These are phyloP conservation scores for Oreochromis tanganicae DNA, from an alignment of 2,113 vertebrate species.

Conservation along the genomic window DNA sequence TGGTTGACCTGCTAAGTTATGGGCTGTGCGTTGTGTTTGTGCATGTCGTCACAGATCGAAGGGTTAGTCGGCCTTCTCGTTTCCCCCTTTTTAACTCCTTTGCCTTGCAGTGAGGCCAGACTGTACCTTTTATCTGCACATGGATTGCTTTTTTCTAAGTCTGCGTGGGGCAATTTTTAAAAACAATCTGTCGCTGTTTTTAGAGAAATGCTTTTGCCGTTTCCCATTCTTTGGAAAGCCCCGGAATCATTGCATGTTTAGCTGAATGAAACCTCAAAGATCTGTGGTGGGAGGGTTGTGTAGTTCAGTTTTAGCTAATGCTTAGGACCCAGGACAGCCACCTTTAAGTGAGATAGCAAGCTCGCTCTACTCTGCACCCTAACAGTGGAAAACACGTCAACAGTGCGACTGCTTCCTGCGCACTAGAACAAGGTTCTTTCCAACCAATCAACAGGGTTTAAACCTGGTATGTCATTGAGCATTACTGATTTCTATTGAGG, in stretches of 20 bases:
- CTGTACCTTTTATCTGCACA: constrained; percentile 60
- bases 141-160: constrained; percentile 53
- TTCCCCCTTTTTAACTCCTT: constrained; percentile 37
- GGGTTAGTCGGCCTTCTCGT: constrained; percentile 66
- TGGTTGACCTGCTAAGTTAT: constrained; percentile 50
- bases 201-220: constrained; percentile 43
- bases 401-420: constrained; percentile 49
- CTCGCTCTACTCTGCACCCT: constrained; percentile 29
- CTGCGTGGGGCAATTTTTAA: constrained; percentile 41
- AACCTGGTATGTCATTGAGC: constrained; percentile 68
- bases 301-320: constrained; percentile 55
- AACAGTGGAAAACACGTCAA: constrained; percentile 42
- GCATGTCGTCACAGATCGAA: constrained; percentile 75
- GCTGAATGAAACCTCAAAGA: constrained; percentile 67
- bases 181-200: constrained; percentile 47
- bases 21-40: constrained; percentile 66
- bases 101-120: constrained; percentile 45
- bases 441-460: constrained; percentile 61
- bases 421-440: constrained; percentile 44
- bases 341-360: constrained; percentile 28
- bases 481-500: constrained; percentile 65
- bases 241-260: constrained; percentile 66
- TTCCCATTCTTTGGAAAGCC: constrained; percentile 27
- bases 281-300: constrained; percentile 52
- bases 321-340: constrained; percentile 57